A percentile compares a stretch with the other conserved stretches of the same genome.
Evolutionary conservation across 2,113 vertebrate genomes (phyloP).

Genomic region (human (Homo sapiens)): DNA sequence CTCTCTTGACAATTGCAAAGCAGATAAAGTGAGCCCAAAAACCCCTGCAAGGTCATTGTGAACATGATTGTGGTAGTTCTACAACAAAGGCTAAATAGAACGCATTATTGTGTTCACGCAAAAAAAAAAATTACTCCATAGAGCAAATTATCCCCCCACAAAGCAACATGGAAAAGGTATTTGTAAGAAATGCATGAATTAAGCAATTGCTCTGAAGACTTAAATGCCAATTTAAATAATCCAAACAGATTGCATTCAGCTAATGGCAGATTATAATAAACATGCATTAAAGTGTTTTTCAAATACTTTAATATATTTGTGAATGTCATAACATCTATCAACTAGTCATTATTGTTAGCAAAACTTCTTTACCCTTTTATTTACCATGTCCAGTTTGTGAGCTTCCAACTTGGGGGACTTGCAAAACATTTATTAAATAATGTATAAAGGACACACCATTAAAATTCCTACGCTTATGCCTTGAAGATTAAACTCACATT

Average conservation of each 20-base stretch:
- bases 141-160: neutral
- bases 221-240: neutral
- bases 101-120: neutral
- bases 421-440: slow-evolving; percentile 42
- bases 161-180: neutral
- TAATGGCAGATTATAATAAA: slow-evolving; percentile 39
- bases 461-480: slow-evolving; percentile 7
- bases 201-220: slow-evolving; percentile 24
- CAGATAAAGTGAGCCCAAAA: neutral
- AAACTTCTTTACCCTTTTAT: slow-evolving; percentile 37
- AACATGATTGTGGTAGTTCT: neutral
- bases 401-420: neutral
- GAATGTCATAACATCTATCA: neutral
- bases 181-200: slow-evolving; percentile 32
- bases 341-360: neutral
- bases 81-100: neutral
- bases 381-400: slow-evolving; percentile 4
- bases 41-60: neutral
- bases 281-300: neutral
- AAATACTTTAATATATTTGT: slow-evolving; percentile 46
- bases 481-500: slow-evolving; percentile 46
- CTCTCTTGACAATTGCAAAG: neutral
- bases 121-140: neutral
- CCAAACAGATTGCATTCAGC: neutral
- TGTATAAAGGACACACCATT: neutral